These are phyloP conservation scores for Nezara viridula DNA, from an alignment of 2,888 invertebrate species.

Conservation along the genomic window DNA sequence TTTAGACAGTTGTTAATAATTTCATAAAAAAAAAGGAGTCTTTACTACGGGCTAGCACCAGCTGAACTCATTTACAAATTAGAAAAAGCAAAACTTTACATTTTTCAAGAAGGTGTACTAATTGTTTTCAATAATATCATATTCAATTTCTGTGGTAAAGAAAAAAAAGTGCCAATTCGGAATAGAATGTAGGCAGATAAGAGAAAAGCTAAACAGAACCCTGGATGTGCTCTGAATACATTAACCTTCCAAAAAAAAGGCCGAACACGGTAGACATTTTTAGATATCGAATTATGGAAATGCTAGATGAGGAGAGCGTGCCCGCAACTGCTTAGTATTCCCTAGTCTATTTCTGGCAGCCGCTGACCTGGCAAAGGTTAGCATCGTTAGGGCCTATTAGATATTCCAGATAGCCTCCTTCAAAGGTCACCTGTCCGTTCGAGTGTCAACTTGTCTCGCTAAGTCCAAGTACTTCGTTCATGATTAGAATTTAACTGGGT, in stretches of 20 bases:
- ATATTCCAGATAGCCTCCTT: conserved; percentile 16
- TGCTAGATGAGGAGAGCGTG: not conserved
- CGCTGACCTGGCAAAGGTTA: conserved; percentile 42
- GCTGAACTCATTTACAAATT: too few species aligned
- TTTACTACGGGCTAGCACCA: too few species aligned
- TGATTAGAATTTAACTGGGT: not conserved
- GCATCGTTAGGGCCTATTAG: conserved; percentile 19
- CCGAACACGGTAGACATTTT: not conserved
- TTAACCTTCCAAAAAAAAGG: not conserved
- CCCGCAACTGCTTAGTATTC: conserved; percentile 18
- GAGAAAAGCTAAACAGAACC: conserved; percentile 1
- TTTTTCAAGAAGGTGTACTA: too few species aligned
- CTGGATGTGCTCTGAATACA: conserved; percentile 27
- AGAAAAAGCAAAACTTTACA: too few species aligned
- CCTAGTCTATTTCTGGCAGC: not conserved
- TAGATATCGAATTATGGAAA: conserved; percentile 41
- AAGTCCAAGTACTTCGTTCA: not conserved
- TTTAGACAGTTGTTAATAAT: too few species aligned
- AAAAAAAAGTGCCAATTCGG: not conserved
- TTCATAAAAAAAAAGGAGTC: too few species aligned
- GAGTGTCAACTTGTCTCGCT: not conserved
- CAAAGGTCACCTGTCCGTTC: conserved; percentile 43
- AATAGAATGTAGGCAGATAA: not conserved
- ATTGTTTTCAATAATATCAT: not conserved
- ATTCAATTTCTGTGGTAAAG: not conserved